Base-by-base conservation (phyloP, 2,888 invertebrate genomes). In the Choristoneura rosaceana region DNA sequence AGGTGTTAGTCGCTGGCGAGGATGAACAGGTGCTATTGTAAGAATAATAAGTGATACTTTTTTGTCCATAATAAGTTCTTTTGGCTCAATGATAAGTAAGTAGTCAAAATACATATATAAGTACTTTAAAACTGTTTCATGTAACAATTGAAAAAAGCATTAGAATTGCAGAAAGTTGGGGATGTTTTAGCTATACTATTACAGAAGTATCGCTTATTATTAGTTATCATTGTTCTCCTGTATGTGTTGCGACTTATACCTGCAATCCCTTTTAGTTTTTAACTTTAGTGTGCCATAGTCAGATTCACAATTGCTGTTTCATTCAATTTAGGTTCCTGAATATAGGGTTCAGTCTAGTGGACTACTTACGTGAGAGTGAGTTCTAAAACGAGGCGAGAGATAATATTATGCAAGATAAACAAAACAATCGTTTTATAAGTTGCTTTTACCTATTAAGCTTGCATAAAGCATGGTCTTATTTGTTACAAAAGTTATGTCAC, bases 261-360 rank as follows among this genome's bases (percentile, higher is more conserved):
- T 71, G 10, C 10, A 3, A 61, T 45, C 17, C 62, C 25, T 67
- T 38, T 45, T 7, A 45, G 25, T 59, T 52, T 41, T 14, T 58
- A 59, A 50, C 9, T 10, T 50, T 60, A 60, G 17, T 45, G 43
- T 41, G 52, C 52, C 60, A 61, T 61, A 65, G 52, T 55, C 34
- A 14, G 43, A 10, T 61, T 71, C 71, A 71, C 52, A 61, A 76
- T 75, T 76, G 77, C 76, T 77, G 66, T 71, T 66, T 68, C 71
- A 75, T 78, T 69, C 66, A 70, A 55, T 15, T 61, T 52, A 59
- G 45, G 47, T 55, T 17, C 43, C 60, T 41, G 14, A 9, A 58
- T 7, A 41, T 61, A 17, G 50, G 25, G 38, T 47, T 68, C n/a
- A 61, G 15, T 41, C 69, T 63, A 4, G 10, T 43, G 25, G 41